Evolutionary conservation across 1,140 invertebrate genomes (phyloP).

Genomic region (Drosophila biarmipes): DNA sequence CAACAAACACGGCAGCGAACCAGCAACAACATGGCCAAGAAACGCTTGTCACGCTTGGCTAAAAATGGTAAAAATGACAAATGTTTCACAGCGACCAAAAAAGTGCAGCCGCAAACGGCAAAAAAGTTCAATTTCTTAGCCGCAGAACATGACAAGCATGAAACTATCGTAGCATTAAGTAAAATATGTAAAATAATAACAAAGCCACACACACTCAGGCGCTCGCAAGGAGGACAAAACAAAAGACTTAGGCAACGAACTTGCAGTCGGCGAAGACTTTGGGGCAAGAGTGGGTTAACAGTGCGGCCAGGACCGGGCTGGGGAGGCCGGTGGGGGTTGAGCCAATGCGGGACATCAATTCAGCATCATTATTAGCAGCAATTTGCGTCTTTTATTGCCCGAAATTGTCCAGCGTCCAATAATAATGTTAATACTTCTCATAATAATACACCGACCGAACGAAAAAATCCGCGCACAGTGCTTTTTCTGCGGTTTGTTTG

Average conservation of each 20-base stretch:
- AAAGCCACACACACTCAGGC: conserved; percentile 51
- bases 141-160: conserved; percentile 78
- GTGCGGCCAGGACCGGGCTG: neutral
- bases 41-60: conserved; percentile 80
- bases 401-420: conserved; percentile 78
- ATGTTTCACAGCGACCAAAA: conserved; percentile 79
- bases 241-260: conserved; percentile 78
- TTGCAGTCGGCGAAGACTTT: conserved; percentile 24
- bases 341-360: conserved; percentile 13
- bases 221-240: conserved; percentile 41
- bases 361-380: conserved; percentile 81
- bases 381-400: conserved; percentile 81
- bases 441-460: conserved; percentile 64
- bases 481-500: conserved; percentile 41
- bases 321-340: neutral
- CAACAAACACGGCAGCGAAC: conserved; percentile 21
- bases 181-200: conserved; percentile 80
- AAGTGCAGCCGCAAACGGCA: conserved; percentile 57
- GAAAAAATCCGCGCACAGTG: conserved; percentile 14
- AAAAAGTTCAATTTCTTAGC: conserved; percentile 78
- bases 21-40: conserved; percentile 49
- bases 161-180: conserved; percentile 69
- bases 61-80: conserved; percentile 82
- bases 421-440: conserved; percentile 78
- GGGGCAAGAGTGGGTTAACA: conserved; percentile 37